Evolutionary conservation across 2,888 invertebrate genomes (phyloP).

Genomic region (Sycophila texana): DNA sequence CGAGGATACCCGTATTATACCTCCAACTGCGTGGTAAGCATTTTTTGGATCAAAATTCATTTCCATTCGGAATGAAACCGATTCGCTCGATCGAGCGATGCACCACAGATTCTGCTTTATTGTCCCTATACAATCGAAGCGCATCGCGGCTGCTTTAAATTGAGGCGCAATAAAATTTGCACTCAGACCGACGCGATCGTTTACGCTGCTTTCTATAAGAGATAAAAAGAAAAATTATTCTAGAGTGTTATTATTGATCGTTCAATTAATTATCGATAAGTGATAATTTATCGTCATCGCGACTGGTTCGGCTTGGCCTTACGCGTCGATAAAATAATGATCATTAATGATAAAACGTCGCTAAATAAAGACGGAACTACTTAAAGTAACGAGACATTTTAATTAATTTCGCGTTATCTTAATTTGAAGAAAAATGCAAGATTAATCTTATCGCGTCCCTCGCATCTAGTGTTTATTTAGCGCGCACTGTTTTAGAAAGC

Average conservation of each 20-base stretch:
- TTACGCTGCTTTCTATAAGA: background rate
- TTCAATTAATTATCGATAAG: constrained; percentile 28
- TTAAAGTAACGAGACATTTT: no score
- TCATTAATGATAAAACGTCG: background rate
- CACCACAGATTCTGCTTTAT: background rate
- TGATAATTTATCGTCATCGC: background rate
- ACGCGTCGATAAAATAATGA: background rate
- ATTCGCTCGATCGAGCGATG: no score
- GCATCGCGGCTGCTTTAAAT: background rate
- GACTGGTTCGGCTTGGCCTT: background rate
- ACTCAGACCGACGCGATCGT: no score
- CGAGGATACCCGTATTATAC: constrained; percentile 17
- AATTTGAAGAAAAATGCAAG: no score
- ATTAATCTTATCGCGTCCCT: no score
- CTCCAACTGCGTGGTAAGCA: background rate
- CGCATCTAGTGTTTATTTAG: no score
- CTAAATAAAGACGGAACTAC: background rate
- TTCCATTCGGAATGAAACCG: background rate
- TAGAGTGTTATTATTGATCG: background rate
- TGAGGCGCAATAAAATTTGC: background rate
- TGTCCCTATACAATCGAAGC: background rate
- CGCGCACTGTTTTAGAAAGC: no score
- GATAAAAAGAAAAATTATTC: background rate
- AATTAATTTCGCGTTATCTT: no score
- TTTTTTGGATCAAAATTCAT: background rate